A percentile compares a stretch with the other conserved stretches of the same genome.
Conservation (phyloP, 2,797 vertebrate species). For the Phyllotis vaccarum region DNA sequence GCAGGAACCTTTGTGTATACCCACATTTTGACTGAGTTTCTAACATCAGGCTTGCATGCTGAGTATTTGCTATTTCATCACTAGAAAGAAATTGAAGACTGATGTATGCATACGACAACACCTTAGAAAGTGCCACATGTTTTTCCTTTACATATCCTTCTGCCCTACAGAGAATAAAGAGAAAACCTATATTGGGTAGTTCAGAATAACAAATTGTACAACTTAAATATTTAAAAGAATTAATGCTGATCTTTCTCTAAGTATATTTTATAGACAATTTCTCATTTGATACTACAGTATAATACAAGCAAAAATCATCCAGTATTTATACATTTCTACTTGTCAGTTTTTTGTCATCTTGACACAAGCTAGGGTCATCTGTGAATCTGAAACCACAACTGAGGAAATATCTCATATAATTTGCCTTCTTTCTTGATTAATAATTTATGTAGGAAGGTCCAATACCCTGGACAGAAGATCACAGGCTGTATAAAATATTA, state of each 20-base stretch:
- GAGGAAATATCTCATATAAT: neutral
- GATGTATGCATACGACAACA: neutral
- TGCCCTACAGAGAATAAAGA: neutral
- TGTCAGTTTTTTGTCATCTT: neutral
- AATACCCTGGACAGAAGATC: accelerated
- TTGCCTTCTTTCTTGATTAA: neutral
- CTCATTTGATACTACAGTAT: neutral
- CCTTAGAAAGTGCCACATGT: neutral
- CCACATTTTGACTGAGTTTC: neutral
- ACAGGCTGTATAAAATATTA: neutral
- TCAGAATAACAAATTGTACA: neutral
- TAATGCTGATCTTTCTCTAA: neutral
- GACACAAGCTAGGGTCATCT: neutral
- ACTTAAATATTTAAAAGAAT: neutral
- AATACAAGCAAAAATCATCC: neutral
- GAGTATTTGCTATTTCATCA: neutral
- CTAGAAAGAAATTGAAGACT: neutral
- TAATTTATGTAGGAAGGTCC: neutral
- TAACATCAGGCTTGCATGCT: neutral
- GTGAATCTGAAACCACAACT: neutral
- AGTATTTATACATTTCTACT: neutral
- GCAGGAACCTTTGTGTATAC: neutral
- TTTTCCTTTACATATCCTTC: neutral
- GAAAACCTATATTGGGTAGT: neutral
- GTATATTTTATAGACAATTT: neutral